Conservation (phyloP, 2,888 invertebrate species). For the Entomobrya multifasciata region DNA sequence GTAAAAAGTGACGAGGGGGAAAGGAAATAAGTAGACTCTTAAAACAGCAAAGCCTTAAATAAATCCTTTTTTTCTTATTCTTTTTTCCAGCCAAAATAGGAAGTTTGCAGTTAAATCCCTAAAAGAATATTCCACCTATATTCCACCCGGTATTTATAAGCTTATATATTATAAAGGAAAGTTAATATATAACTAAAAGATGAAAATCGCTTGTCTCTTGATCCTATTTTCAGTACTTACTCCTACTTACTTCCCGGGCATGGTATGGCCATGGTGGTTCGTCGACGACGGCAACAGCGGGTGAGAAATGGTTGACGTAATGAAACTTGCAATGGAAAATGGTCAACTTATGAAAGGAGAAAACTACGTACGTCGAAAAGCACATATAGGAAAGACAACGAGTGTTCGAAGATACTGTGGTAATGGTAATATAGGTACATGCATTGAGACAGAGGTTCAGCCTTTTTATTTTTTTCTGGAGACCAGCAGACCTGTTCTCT, state of each 20-base stretch:
- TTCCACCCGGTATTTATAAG: no score
- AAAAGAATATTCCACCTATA: no score
- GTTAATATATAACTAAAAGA: conserved; percentile 37
- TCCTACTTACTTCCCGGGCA: not conserved
- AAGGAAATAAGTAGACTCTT: conserved; percentile 43
- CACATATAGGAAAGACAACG: not conserved
- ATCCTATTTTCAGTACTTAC: conserved; percentile 46
- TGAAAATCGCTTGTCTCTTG: conserved; percentile 61
- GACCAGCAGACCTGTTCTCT: conserved; percentile 12
- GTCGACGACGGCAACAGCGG: not conserved
- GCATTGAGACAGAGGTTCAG: conserved; percentile 16
- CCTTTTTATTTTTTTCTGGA: not conserved
- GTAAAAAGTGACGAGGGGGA: conserved; percentile 3
- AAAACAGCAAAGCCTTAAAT: conserved; percentile 53
- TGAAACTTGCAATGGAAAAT: conserved; percentile 63
- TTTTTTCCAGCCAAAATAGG: conserved; percentile 31
- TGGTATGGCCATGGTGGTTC: not conserved
- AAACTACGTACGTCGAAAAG: conserved; percentile 32
- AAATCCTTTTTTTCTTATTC: conserved; percentile 51
- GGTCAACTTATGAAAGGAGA: conserved; percentile 61
- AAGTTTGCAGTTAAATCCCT: conserved; percentile 52
- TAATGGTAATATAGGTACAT: not conserved
- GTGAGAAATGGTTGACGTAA: conserved; percentile 66
- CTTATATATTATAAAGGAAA: no score
- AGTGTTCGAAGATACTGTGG: conserved; percentile 7